Evolutionary conservation across 2,797 vertebrate genomes (phyloP).

Genomic region (Rhinogobio ventralis): DNA sequence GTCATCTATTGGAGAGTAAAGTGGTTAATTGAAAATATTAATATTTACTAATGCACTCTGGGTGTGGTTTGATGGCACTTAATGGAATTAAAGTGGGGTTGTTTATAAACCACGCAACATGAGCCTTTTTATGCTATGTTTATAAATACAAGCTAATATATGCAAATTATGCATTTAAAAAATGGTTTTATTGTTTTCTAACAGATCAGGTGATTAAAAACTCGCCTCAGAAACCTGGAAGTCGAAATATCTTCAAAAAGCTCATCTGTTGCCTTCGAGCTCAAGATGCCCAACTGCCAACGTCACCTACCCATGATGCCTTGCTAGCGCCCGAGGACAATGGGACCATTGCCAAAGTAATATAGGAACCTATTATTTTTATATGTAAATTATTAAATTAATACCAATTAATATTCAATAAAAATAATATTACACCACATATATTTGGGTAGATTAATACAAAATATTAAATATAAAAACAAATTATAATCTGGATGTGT

Average conservation of each 20-base stretch:
- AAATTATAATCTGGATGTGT: neutral
- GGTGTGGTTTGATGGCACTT: conserved; percentile 18
- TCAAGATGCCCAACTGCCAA: conserved; percentile 84
- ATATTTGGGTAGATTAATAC: neutral
- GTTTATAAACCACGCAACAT: conserved; percentile 12
- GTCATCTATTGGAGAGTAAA: neutral
- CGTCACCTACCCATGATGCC: conserved; percentile 79
- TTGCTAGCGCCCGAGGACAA: conserved; percentile 85
- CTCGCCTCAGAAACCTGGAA: conserved; percentile 87
- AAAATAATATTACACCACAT: neutral
- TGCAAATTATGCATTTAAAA: neutral
- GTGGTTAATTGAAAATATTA: neutral
- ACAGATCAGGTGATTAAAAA: conserved; percentile 85
- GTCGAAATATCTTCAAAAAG: conserved; percentile 88
- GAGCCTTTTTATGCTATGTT: conserved; percentile 32
- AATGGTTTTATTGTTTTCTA: conserved; percentile 27
- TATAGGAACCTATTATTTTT: conserved; percentile 39
- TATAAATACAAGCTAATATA: conserved; percentile 6
- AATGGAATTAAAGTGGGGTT: conserved; percentile 19
- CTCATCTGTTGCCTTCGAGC: conserved; percentile 89
- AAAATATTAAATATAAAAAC: neutral
- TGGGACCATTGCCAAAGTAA: conserved; percentile 87
- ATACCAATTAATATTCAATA: neutral
- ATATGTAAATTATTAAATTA: neutral
- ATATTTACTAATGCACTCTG: neutral